Evolutionary conservation across 1,140 invertebrate species (phyloP).

Genomic region (Branchinecta lynchi): DNA sequence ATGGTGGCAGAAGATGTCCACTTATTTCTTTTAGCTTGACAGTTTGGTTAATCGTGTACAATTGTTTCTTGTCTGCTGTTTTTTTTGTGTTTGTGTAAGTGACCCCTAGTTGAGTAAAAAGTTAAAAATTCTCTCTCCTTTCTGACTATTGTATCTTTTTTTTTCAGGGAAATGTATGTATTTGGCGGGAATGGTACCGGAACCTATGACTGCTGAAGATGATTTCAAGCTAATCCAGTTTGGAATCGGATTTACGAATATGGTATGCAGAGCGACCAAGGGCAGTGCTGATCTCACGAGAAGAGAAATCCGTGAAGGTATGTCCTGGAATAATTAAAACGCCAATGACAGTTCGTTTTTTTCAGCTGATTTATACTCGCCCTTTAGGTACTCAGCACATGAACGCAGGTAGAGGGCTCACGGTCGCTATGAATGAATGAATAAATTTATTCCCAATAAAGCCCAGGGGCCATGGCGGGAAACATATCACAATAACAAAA

Average conservation of each 20-base stretch:
- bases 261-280: constrained; percentile 84
- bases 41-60: too few species aligned
- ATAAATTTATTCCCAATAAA: too few species aligned
- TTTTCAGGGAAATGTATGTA: constrained; percentile 82
- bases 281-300: constrained; percentile 87
- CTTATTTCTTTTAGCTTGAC: too few species aligned
- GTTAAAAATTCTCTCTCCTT: too few species aligned
- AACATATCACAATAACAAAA: too few species aligned
- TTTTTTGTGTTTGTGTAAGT: too few species aligned
- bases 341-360: neutral
- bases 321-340: constrained; percentile 22
- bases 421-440: too few species aligned
- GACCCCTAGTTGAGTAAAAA: too few species aligned
- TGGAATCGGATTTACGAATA: constrained; percentile 95
- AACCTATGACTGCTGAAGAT: constrained; percentile 89
- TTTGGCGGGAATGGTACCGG: constrained; percentile 77
- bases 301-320: constrained; percentile 89
- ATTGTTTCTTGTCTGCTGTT: too few species aligned
- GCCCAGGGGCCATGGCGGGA: too few species aligned
- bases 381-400: neutral
- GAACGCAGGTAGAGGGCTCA: too few species aligned
- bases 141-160: constrained; percentile 19
- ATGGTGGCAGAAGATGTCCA: too few species aligned
- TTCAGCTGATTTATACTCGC: neutral
- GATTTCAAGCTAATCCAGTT: constrained; percentile 81